Base-by-base conservation (phyloP, 2,797 vertebrate species). In the Craterocephalus amniculus region DNA sequence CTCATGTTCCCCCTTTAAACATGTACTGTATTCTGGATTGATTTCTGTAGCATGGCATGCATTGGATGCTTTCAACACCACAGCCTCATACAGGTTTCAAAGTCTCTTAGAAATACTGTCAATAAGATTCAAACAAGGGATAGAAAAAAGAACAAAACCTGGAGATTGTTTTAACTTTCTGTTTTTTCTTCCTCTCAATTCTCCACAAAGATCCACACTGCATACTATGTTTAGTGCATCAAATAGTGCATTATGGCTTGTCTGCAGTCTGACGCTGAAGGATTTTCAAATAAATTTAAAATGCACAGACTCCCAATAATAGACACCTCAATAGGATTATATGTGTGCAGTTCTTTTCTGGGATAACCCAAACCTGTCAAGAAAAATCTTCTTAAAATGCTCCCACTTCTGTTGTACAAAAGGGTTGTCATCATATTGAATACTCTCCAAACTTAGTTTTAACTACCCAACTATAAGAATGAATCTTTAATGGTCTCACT, bases 81-180 rank as follows among this genome's bases (percentile, higher is more conserved):
- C 27, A 13, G 63, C 74, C 52, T 79, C 56, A 77, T 38, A 40
- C 60, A 56, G 71, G 74, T 65, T 72, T 86, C 78, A 86, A 87
- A 81, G 72, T 69, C 62, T 85, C 76, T 84, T 70, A 58, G 32
- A 86, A 87, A 87, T 31, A 63, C 77, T 67, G 64, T 70, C 89
- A 76, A 70, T 83, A 32, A 69, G 73, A 83, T 75, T 81, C 75
- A 78, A 76, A 80, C 59, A 61, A 70, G 26, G n/a, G 32, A 67
- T 61, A 70, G 61, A 45, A n/a, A 70, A 43, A 72, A 72, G 71
- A 38, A 75, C 52, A 36, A 63, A 32, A 73, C 70, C 77, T 51
- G 72, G 54, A 27, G 12, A 32, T 76, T 26, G 20, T 63, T 62
- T 64, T 78, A 52, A 26, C 51, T 27, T 66, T 45, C 60, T 58